Evolutionary conservation across 2,797 vertebrate genomes (phyloP).

Genomic region (Halcyon leucocephala): DNA sequence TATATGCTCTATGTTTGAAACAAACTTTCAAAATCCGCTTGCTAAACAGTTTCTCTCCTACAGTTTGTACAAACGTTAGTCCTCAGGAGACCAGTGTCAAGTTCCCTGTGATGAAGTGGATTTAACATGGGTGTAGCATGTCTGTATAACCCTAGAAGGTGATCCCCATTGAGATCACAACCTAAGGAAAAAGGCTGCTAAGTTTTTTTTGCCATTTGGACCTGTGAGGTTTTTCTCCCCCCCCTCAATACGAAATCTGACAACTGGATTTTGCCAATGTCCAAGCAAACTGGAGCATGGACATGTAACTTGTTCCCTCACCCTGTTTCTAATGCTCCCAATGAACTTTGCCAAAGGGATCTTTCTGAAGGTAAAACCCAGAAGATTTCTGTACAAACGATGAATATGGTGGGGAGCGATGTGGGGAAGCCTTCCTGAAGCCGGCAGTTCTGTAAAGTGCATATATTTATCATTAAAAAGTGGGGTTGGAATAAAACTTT

Average conservation of each 20-base stretch:
- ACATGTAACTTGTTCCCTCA: background rate
- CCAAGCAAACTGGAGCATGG: background rate
- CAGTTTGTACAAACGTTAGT: background rate
- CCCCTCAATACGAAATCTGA: background rate
- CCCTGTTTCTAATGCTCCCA: background rate
- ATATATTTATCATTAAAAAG: background rate
- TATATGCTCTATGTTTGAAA: background rate
- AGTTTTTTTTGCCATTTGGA: background rate
- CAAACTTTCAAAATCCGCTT: background rate
- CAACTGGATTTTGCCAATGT: background rate
- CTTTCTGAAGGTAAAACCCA: background rate
- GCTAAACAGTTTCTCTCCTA: background rate
- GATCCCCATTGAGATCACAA: background rate
- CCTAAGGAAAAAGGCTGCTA: background rate
- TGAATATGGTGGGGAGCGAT: background rate
- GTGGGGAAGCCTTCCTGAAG: background rate
- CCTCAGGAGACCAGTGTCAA: background rate
- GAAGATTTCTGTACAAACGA: background rate
- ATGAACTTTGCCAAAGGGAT: background rate
- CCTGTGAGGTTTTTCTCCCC: background rate
- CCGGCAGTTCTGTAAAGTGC: background rate
- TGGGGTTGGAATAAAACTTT: background rate
- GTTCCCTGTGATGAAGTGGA: background rate
- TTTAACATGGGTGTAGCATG: background rate
- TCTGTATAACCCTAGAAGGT: background rate